Evolutionary conservation across 1,140 invertebrate genomes (phyloP).

Genomic region (Amphibalanus amphitrite): DNA sequence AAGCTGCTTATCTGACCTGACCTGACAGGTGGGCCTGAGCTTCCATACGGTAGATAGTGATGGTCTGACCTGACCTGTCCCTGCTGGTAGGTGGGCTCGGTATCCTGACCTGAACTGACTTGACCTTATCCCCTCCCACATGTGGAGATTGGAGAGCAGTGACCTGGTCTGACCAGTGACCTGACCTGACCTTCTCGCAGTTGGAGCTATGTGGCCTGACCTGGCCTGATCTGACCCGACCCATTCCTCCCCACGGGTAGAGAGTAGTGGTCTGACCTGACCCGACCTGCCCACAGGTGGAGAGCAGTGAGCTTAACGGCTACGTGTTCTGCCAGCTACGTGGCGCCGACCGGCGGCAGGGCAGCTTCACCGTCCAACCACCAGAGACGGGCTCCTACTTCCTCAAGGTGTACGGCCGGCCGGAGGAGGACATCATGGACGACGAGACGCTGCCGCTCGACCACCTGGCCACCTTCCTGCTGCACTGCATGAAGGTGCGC

Average conservation of each 20-base stretch:
- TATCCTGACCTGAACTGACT: too few species aligned
- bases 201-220: too few species aligned
- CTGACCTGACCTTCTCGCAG: not conserved
- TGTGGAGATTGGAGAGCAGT: too few species aligned
- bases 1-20: too few species aligned
- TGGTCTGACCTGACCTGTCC: too few species aligned
- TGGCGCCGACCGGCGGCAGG: conserved; percentile 20
- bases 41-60: too few species aligned
- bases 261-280: not conserved
- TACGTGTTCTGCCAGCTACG: conserved; percentile 27
- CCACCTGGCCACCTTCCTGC: conserved; percentile 22
- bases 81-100: too few species aligned
- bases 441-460: conserved; percentile 19
- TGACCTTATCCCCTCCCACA: too few species aligned
- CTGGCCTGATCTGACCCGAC: too few species aligned
- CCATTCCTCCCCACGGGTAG: too few species aligned
- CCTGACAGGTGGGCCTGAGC: too few species aligned
- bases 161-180: too few species aligned
- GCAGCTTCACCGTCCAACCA: conserved; percentile 23
- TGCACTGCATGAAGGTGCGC: conserved; percentile 22
- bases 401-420: conserved; percentile 25
- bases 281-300: conserved; percentile 12
- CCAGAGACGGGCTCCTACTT: conserved; percentile 21
- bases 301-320: conserved; percentile 23
- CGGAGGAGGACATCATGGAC: conserved; percentile 22